Conservation (phyloP, 2,888 invertebrate species). For the Empis livida region DNA sequence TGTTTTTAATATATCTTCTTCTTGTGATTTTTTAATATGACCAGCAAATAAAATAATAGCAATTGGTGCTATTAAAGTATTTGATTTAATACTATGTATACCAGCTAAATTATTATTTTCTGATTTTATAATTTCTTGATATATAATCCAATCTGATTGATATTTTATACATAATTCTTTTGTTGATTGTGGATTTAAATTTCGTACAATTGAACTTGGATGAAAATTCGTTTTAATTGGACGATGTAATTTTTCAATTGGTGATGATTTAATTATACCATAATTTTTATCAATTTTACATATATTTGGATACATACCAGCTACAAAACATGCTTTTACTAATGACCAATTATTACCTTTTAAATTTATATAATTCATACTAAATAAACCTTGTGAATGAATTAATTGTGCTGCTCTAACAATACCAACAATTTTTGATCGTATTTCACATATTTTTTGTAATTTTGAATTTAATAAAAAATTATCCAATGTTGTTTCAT, state of each 20-base stretch:
- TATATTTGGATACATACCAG: conserved; percentile 82
- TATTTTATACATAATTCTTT: conserved; percentile 21
- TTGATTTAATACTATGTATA: conserved; percentile 51
- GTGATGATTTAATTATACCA: conserved; percentile 48
- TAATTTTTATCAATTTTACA: conserved; percentile 54
- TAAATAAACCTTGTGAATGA: conserved; percentile 55
- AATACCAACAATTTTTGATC: conserved; percentile 72
- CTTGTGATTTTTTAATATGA: conserved; percentile 6
- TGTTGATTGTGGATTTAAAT: conserved; percentile 8
- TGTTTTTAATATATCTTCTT: conserved; percentile 12
- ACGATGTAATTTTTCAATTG: conserved; percentile 33
- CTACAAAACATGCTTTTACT: conserved; percentile 76
- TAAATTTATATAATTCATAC: conserved; percentile 66
- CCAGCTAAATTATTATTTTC: conserved; percentile 38
- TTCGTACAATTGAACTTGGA: conserved; percentile 41
- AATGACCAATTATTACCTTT: conserved; percentile 86
- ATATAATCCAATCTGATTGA: conserved; percentile 72
- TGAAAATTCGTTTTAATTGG: conserved; percentile 26
- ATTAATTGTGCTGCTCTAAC: conserved; percentile 40
- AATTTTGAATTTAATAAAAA: conserved; percentile 71
- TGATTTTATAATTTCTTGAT: conserved; percentile 63
- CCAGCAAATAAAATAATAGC: conserved; percentile 57
- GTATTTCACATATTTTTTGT: conserved; percentile 76
- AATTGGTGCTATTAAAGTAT: conserved; percentile 66
- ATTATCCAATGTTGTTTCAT: conserved; percentile 45